phyloP scores from a whole-genome alignment of 1,140 invertebrate species.

The Littorina saxatilis region DNA sequence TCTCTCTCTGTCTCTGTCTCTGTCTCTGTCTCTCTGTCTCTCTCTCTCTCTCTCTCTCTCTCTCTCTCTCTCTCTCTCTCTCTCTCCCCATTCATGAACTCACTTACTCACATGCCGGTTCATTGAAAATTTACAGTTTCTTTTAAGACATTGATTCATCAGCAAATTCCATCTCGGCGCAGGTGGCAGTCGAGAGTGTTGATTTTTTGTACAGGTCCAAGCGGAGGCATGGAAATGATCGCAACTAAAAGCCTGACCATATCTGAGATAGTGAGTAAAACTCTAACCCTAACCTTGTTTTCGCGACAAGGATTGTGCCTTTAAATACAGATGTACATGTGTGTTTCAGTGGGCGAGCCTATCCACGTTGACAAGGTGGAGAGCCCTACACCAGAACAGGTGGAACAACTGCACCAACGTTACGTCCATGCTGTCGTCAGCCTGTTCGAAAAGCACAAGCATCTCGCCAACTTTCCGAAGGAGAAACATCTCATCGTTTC shows the following conservation, averaged over 20 bases:
- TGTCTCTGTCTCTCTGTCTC: background rate
- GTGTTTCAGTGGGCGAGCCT: conserved; percentile 87
- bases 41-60: background rate
- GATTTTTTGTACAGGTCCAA: too few species aligned
- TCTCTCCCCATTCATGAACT: background rate
- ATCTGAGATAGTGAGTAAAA: too few species aligned
- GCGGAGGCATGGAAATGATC: too few species aligned
- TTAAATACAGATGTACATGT: too few species aligned
- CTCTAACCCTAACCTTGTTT: too few species aligned
- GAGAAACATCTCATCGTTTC: background rate
- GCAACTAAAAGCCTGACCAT: too few species aligned
- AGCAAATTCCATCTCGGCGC: too few species aligned
- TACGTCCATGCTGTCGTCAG: conserved; percentile 83
- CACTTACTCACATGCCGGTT: background rate
- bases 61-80: conserved; percentile 12
- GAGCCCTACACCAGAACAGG: conserved; percentile 84
- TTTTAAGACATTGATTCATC: too few species aligned
- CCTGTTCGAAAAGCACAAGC: conserved; percentile 88
- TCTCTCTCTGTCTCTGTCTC: background rate
- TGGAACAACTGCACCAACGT: conserved; percentile 85
- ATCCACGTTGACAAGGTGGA: conserved; percentile 83
- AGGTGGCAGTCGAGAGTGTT: too few species aligned
- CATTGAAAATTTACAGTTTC: too few species aligned
- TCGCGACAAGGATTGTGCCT: too few species aligned
- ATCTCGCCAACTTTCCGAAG: background rate